Percentiles rank a stretch among this genome's conserved stretches.
These are phyloP conservation scores for Oreotrochilus melanogaster DNA, from an alignment of 2,113 vertebrate species.

Conservation along the genomic window DNA sequence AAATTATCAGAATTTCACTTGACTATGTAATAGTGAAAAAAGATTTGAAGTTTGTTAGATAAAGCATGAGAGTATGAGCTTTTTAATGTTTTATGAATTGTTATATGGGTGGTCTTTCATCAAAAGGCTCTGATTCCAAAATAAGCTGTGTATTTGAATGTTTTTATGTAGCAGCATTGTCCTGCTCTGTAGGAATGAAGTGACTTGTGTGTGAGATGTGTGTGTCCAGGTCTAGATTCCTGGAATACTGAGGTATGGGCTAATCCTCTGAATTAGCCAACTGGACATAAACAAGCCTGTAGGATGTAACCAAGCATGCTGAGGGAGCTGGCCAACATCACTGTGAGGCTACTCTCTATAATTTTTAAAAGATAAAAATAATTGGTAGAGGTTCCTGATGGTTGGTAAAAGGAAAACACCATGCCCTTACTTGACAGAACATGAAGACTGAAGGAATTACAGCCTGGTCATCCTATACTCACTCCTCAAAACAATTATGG, in stretches of 20 bases:
- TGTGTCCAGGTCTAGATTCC: neutral
- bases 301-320: neutral
- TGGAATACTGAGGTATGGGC: neutral
- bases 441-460: neutral
- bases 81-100: neutral
- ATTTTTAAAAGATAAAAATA: neutral
- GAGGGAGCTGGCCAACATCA: neutral
- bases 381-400: neutral
- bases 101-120: neutral
- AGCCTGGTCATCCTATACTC: neutral
- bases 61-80: neutral
- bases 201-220: neutral
- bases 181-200: neutral
- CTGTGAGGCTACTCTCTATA: neutral
- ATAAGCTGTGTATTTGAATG: neutral
- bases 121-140: neutral
- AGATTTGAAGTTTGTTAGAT: neutral
- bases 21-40: neutral
- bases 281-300: neutral
- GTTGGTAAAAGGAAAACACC: neutral
- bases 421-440: neutral
- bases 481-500: neutral
- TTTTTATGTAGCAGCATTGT: neutral
- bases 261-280: neutral
- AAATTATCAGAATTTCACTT: neutral